Evolutionary conservation across 2,113 vertebrate genomes (phyloP).

Genomic region (Catagonus wagneri): DNA sequence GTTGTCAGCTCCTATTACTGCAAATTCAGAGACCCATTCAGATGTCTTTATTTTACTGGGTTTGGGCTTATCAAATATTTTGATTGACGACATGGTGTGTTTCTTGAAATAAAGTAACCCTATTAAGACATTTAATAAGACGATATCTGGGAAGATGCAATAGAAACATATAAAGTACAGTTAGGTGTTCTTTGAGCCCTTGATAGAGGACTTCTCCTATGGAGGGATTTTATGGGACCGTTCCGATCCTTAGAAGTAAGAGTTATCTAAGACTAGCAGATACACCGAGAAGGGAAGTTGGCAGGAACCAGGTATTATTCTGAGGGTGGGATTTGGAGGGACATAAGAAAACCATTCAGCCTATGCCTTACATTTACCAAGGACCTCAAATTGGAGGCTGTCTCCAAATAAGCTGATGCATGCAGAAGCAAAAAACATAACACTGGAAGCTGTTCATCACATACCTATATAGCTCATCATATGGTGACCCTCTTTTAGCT

Average conservation of each 20-base stretch:
- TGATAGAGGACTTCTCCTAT: background rate
- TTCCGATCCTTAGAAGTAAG: background rate
- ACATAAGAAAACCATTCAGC: background rate
- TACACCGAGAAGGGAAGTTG: background rate
- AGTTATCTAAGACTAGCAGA: background rate
- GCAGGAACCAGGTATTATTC: background rate
- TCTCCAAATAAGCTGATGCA: background rate
- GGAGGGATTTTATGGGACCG: background rate
- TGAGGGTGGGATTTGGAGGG: background rate
- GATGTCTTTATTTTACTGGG: background rate
- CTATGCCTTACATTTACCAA: background rate
- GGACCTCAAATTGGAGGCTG: background rate
- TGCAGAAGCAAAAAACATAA: accelerated
- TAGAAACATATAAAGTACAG: background rate
- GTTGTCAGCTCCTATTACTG: background rate
- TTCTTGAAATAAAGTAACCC: constrained; percentile 31
- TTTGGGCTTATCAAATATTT: constrained; percentile 47
- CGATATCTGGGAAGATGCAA: background rate
- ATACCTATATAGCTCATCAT: accelerated
- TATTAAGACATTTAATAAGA: background rate
- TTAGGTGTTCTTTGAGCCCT: background rate
- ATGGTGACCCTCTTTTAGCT: background rate
- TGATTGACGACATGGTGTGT: background rate
- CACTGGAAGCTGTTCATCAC: background rate
- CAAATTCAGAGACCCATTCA: constrained; percentile 3